Evolutionary conservation across 1,140 invertebrate genomes (phyloP), one percentile per base, ranked within the genome.

Genomic region (Leptestheria dahalacensis): DNA sequence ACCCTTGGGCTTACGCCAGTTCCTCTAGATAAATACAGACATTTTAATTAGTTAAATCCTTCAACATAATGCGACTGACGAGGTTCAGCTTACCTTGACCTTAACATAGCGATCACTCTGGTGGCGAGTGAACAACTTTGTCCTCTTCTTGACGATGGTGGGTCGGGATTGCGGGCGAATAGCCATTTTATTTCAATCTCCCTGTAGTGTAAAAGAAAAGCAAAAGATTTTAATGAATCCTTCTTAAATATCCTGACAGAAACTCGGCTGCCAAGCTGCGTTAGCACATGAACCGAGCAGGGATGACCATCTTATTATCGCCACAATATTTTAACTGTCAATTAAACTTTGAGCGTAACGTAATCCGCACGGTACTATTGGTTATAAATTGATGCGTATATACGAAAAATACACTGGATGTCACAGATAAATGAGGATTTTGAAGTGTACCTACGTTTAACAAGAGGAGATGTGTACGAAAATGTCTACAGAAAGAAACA

Each of bases 41-140:
- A 26, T 10, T 57, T 18, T 59, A 12, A 23, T 57, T 56, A 41
- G 49, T 51, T 21, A 24, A 18, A 10, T 2, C 15, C 20, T 57
- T 18, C 1, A 56, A 18, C 10, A 60, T 9, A 60, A 24, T 25
- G n/a, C 10, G 18, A 9, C 4, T 25, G 24, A 59, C 33, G 33
- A 6, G 33, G 6, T 41, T 55, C 23, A 66, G 70, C 72, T 73
- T 75, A 92, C 89, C 81, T 84, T 93, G 59, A 98, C 77, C 78
- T 95, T 95, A 63, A 82, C 83, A 87, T 97, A 98, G 69, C 93
- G 81, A 75, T 98, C 93, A 71, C 87, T 91, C 74, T 98, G 93
- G 75, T 97, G 93, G 63, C 94, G 82, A 67, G 89, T 92, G 74
- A 97, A 97, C 73, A 88, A 88, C 78, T 96, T 97, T 50, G 86